Conservation (phyloP, 1,140 invertebrate species). For the Caenorhabditis brenneri region DNA sequence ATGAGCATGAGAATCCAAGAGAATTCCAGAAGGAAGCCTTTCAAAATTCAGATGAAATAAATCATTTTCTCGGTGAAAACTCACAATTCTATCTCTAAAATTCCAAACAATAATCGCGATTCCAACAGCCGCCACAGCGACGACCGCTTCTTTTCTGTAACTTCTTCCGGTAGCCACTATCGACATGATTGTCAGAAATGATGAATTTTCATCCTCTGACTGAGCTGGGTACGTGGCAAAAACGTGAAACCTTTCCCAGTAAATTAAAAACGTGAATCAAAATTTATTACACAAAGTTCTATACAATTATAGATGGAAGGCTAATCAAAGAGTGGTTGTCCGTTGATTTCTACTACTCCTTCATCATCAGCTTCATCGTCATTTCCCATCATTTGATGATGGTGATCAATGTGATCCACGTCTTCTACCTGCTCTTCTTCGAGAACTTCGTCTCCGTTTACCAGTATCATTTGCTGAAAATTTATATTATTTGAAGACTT, state of each 20-base stretch:
- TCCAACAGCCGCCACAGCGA: not conserved
- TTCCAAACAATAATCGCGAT: constrained; percentile 10
- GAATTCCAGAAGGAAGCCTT: not conserved
- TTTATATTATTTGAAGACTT: not conserved
- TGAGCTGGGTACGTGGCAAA: not conserved
- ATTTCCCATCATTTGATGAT: constrained; percentile 26
- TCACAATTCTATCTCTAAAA: constrained; percentile 22
- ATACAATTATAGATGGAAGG: not conserved
- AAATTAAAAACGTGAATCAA: not conserved
- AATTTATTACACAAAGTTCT: not conserved
- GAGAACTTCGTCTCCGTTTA: not conserved
- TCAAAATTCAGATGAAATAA: no score
- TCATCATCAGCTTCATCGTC: constrained; percentile 7
- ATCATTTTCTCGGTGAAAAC: not conserved
- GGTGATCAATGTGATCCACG: not conserved
- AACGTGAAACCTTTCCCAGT: no score
- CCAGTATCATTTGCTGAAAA: constrained; percentile 18
- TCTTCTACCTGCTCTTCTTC: not conserved
- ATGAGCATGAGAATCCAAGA: not conserved
- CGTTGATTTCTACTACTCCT: not conserved
- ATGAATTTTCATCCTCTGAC: not conserved
- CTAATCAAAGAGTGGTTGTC: constrained; percentile 31
- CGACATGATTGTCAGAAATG: not conserved
- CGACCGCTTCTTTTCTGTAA: constrained; percentile 10
- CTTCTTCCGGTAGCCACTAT: not conserved